phyloP scores from a whole-genome alignment of 1,140 invertebrate species.

The Heliothis virescens region DNA sequence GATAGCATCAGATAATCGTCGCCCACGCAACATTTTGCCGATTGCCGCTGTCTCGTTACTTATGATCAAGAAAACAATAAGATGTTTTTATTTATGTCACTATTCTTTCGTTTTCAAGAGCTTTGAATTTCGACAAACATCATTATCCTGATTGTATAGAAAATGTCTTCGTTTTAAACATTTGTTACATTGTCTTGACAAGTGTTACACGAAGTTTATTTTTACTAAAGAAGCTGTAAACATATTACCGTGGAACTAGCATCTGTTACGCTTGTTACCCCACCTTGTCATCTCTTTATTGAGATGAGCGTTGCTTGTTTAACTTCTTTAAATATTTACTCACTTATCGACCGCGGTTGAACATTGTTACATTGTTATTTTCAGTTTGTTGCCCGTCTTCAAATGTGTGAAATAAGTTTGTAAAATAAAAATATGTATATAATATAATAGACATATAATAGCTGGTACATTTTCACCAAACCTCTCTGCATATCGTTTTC shows the following conservation, averaged over 20 bases:
- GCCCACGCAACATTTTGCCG: constrained; percentile 65
- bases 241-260: constrained; percentile 14
- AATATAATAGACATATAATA: not conserved
- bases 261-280: constrained; percentile 42
- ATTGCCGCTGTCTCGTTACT: constrained; percentile 65
- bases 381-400: constrained; percentile 17
- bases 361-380: constrained; percentile 28
- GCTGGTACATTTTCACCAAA: not conserved
- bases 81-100: constrained; percentile 42
- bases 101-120: not conserved
- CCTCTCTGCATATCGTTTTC: not conserved
- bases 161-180: not conserved
- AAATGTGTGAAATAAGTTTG: not conserved
- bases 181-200: not conserved
- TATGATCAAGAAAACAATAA: constrained; percentile 63
- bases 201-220: not conserved
- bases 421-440: not conserved
- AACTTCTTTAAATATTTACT: constrained; percentile 33
- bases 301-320: constrained; percentile 38
- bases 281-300: constrained; percentile 46
- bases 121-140: not conserved
- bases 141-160: not conserved
- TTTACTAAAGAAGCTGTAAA: not conserved
- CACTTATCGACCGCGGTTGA: constrained; percentile 1
- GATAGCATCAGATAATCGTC: constrained; percentile 71